Percentiles rank a stretch among this genome's conserved stretches.
Conservation (phyloP, 2,797 vertebrate genomes). For the Gallinago solitaria region DNA sequence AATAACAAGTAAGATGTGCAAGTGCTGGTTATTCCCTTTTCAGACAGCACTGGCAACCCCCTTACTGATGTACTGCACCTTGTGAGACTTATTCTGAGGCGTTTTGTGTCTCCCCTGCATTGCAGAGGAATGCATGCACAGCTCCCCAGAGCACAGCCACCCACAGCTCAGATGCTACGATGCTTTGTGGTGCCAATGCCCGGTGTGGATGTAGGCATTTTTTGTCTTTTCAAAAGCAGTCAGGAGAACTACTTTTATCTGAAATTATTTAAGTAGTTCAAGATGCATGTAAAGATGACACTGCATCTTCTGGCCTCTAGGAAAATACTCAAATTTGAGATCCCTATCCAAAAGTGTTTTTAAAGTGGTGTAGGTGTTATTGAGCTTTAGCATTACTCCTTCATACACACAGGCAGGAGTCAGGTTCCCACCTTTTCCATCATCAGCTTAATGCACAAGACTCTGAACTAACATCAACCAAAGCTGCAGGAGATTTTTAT, state of each 20-base stretch:
- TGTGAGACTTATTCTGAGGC: not conserved
- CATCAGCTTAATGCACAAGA: not conserved
- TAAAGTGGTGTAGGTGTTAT: not conserved
- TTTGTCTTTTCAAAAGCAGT: not conserved
- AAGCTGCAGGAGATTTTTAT: not conserved
- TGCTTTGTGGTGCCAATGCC: not conserved
- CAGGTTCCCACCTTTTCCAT: not conserved
- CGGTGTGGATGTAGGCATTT: not conserved
- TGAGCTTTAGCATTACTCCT: not conserved
- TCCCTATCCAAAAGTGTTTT: not conserved
- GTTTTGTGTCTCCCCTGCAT: rapidly evolving
- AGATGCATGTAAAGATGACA: not conserved
- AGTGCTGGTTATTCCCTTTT: not conserved
- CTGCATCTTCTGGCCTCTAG: not conserved
- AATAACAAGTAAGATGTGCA: not conserved
- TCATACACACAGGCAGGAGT: not conserved
- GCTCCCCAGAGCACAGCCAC: not conserved
- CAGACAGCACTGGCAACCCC: not conserved
- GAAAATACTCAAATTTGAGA: not conserved
- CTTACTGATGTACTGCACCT: not conserved
- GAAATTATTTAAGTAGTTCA: not conserved
- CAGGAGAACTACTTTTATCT: not conserved
- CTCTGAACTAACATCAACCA: not conserved
- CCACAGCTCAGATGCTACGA: not conserved
- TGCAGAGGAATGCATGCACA: not conserved